Evolutionary conservation across 1,140 invertebrate genomes (phyloP).

Genomic region (Notospermus geniculatus): DNA sequence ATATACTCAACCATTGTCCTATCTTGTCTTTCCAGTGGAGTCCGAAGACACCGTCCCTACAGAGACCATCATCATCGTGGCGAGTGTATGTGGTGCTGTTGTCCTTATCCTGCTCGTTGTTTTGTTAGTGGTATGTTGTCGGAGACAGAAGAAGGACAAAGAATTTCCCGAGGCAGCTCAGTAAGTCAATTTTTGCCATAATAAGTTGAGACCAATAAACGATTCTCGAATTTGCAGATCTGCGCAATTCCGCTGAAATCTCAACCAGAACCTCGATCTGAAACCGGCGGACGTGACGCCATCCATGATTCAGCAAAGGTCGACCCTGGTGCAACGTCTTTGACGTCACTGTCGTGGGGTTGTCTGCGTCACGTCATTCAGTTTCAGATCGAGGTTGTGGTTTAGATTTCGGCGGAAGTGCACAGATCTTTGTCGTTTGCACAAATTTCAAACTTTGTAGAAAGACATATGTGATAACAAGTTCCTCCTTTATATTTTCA

Average conservation of each 20-base stretch:
- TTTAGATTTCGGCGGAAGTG: too few relatives aligned
- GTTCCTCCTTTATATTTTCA: not conserved
- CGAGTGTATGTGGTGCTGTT: conserved; percentile 19
- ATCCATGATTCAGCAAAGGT: too few relatives aligned
- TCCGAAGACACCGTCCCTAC: conserved; percentile 8
- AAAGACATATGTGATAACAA: not conserved
- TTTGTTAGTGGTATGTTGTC: conserved; percentile 23
- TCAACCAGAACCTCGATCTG: too few relatives aligned
- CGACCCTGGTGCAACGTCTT: too few relatives aligned
- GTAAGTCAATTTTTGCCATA: not conserved
- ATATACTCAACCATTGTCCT: too few relatives aligned
- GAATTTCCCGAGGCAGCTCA: conserved; percentile 5
- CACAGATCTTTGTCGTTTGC: too few relatives aligned
- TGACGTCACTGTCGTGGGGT: too few relatives aligned
- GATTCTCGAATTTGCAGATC: not conserved
- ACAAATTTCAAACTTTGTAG: not conserved
- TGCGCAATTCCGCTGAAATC: too few relatives aligned
- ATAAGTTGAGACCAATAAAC: not conserved
- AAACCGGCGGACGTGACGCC: too few relatives aligned
- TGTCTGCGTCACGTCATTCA: too few relatives aligned
- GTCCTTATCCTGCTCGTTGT: conserved; percentile 20
- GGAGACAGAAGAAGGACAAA: conserved; percentile 8
- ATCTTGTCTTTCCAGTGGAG: too few relatives aligned
- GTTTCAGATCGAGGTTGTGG: too few relatives aligned
- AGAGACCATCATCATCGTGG: conserved; percentile 22